phyloP scores from a whole-genome alignment of 1,140 invertebrate genomes.

The Sarcophaga bullata region DNA sequence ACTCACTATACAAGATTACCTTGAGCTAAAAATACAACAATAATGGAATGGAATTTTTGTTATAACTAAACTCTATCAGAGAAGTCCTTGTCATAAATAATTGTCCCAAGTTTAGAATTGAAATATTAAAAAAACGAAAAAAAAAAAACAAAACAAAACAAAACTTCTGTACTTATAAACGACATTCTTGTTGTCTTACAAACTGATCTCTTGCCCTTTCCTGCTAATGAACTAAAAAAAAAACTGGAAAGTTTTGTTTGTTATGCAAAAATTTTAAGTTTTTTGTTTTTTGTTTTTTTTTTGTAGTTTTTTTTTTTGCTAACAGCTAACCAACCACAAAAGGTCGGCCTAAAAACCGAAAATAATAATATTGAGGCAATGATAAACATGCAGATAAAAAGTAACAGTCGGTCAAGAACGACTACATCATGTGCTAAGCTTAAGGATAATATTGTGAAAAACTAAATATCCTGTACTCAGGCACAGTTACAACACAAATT shows the following conservation, averaged over 20 bases:
- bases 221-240: background rate
- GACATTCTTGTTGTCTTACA: background rate
- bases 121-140: background rate
- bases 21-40: background rate
- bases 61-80: background rate
- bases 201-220: background rate
- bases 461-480: no score
- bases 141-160: no score
- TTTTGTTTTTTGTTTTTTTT: background rate
- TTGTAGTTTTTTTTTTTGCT: background rate
- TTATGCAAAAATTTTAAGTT: background rate
- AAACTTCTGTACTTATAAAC: background rate
- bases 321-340: background rate
- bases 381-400: background rate
- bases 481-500: no score
- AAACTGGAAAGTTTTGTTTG: background rate
- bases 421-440: no score
- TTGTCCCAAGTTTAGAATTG: conserved; percentile 3
- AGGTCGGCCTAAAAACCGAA: conserved; percentile 1
- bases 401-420: no score
- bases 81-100: background rate
- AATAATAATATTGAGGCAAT: background rate
- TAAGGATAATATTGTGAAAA: no score
- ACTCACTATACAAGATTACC: background rate
- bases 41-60: background rate